Conservation (phyloP, 2,113 vertebrate genomes). For the Girardinichthys multiradiatus region DNA sequence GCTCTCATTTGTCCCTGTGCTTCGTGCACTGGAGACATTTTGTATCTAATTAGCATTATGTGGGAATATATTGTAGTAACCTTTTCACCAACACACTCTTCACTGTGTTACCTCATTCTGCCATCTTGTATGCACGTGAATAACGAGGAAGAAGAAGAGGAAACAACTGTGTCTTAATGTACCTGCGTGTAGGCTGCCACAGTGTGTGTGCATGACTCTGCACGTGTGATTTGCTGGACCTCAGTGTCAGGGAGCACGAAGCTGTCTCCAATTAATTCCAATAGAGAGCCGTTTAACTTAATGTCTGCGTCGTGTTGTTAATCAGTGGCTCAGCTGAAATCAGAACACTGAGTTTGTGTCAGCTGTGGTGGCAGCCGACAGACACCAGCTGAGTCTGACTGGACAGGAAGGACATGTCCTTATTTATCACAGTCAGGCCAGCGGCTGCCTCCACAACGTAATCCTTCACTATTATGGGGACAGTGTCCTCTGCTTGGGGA, state of each 20-base stretch:
- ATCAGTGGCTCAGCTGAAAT: constrained; percentile 26
- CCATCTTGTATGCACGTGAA: not conserved
- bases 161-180: constrained; percentile 14
- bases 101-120: constrained; percentile 20
- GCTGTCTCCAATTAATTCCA: constrained; percentile 38
- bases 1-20: too few relatives aligned
- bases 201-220: not conserved
- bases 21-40: constrained; percentile 41
- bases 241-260: constrained; percentile 23
- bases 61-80: constrained; percentile 48
- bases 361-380: constrained; percentile 22
- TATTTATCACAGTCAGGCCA: constrained; percentile 43
- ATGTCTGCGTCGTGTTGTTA: constrained; percentile 20
- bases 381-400: constrained; percentile 29
- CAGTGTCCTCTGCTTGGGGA: constrained; percentile 28
- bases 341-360: constrained; percentile 24
- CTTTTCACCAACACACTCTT: constrained; percentile 42
- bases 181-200: constrained; percentile 3
- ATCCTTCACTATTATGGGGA: constrained; percentile 41
- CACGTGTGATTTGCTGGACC: constrained; percentile 12
- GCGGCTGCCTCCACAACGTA: constrained; percentile 10
- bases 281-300: constrained; percentile 4
- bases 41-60: constrained; percentile 50
- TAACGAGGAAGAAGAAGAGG: not conserved
- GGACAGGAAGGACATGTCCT: constrained; percentile 57